Conservation (phyloP, 2,113 vertebrate species). For the Hippoglossus stenolepis region DNA sequence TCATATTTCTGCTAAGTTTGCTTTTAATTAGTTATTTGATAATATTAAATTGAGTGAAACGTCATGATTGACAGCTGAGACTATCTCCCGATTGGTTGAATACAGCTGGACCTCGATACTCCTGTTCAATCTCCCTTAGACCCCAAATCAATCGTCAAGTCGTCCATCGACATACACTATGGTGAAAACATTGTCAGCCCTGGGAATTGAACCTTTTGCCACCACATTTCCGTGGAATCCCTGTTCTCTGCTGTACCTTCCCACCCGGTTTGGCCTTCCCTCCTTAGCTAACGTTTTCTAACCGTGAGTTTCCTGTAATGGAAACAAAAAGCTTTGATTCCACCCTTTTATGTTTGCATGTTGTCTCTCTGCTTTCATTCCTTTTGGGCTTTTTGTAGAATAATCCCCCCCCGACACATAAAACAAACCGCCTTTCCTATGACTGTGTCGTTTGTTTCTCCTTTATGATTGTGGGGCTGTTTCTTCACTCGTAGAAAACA, state of each 20-base stretch:
- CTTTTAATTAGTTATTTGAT: no score
- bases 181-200: neutral
- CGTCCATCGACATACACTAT: no score
- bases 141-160: no score
- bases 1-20: no score
- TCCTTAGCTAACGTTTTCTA: constrained; percentile 15
- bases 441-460: constrained; percentile 34
- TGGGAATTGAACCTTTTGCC: neutral
- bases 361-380: constrained; percentile 8
- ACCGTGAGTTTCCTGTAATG: constrained; percentile 28
- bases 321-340: constrained; percentile 26
- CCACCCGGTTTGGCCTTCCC: neutral
- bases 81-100: no score
- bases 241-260: neutral
- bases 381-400: constrained; percentile 19
- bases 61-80: no score
- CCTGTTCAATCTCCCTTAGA: no score
- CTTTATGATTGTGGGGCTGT: constrained; percentile 23
- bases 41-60: no score
- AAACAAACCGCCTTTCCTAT: constrained; percentile 28
- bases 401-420: constrained; percentile 20
- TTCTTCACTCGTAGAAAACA: constrained; percentile 23
- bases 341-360: constrained; percentile 22
- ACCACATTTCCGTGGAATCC: neutral
- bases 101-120: no score